Evolutionary conservation across 1,140 invertebrate genomes (phyloP).

Genomic region (Zelostemma sp.): DNA sequence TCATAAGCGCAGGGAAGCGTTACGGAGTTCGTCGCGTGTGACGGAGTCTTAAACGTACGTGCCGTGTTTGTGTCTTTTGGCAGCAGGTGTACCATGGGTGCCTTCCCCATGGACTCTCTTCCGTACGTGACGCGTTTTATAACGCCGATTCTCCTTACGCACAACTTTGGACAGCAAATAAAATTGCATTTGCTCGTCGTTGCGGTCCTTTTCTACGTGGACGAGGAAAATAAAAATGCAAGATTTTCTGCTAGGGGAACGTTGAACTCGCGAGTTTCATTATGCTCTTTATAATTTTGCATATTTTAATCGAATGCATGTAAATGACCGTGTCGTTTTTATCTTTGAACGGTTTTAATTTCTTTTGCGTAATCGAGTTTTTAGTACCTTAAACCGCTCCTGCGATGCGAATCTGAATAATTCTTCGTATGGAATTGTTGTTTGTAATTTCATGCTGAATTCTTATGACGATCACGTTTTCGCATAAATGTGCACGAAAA

Average conservation of each 20-base stretch:
- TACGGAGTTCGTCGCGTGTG: conserved; percentile 24
- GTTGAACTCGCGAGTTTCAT: no score
- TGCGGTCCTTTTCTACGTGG: conserved; percentile 1
- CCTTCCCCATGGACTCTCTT: conserved; percentile 3
- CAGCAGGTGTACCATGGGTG: conserved; percentile 47
- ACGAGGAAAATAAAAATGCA: conserved; percentile 24
- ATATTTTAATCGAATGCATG: neutral
- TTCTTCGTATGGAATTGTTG: neutral
- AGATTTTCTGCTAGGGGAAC: conserved; percentile 18
- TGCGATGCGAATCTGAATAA: neutral
- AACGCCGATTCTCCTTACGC: conserved; percentile 12
- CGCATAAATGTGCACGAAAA: conserved; percentile 18
- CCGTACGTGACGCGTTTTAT: conserved; percentile 48
- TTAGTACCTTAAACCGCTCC: neutral
- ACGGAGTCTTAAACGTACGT: conserved; percentile 41
- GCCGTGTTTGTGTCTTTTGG: conserved; percentile 36
- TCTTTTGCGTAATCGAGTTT: neutral
- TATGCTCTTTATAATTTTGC: no score
- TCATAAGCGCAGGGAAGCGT: conserved; percentile 23
- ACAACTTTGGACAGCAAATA: conserved; percentile 13
- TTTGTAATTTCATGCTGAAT: conserved; percentile 11
- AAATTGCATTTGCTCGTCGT: conserved; percentile 27
- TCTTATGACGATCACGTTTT: conserved; percentile 28
- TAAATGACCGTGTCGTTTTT: neutral
- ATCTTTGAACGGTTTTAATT: no score